phyloP scores from a whole-genome alignment of 1,140 invertebrate species.

The Maconellicoccus hirsutus region DNA sequence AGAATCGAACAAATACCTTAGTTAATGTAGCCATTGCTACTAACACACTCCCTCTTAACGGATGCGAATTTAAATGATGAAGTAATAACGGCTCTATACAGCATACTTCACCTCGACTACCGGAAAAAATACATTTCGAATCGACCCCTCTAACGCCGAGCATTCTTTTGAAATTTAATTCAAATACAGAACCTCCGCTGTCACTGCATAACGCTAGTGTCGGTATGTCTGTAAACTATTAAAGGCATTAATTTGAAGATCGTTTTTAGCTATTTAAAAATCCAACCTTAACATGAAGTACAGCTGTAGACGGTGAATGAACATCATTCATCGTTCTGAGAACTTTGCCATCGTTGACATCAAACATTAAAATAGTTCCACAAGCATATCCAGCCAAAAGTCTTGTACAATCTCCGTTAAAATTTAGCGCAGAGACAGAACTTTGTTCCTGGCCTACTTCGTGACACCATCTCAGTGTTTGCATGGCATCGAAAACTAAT shows the following conservation, averaged over 20 bases:
- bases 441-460: conserved; percentile 59
- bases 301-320: conserved; percentile 46
- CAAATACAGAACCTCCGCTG: conserved; percentile 94
- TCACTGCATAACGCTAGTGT: conserved; percentile 76
- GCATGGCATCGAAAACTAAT: conserved; percentile 73
- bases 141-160: conserved; percentile 79
- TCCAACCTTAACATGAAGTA: conserved; percentile 69
- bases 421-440: conserved; percentile 56
- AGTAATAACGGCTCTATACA: conserved; percentile 72
- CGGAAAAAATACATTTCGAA: conserved; percentile 81
- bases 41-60: conserved; percentile 60
- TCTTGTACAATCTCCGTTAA: conserved; percentile 75
- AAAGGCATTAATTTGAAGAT: conserved; percentile 24
- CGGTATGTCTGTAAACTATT: conserved; percentile 59
- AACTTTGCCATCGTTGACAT: conserved; percentile 61
- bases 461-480: conserved; percentile 57
- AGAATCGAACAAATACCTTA: conserved; percentile 44
- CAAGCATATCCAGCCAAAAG: conserved; percentile 77
- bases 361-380: conserved; percentile 74
- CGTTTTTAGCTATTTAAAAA: not conserved
- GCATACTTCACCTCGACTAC: conserved; percentile 87
- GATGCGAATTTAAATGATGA: conserved; percentile 52
- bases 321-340: conserved; percentile 54
- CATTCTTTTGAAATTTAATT: conserved; percentile 78
- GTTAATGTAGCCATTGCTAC: conserved; percentile 87